phyloP scores from a whole-genome alignment of 2,797 vertebrate genomes.

The Gila robusta region DNA sequence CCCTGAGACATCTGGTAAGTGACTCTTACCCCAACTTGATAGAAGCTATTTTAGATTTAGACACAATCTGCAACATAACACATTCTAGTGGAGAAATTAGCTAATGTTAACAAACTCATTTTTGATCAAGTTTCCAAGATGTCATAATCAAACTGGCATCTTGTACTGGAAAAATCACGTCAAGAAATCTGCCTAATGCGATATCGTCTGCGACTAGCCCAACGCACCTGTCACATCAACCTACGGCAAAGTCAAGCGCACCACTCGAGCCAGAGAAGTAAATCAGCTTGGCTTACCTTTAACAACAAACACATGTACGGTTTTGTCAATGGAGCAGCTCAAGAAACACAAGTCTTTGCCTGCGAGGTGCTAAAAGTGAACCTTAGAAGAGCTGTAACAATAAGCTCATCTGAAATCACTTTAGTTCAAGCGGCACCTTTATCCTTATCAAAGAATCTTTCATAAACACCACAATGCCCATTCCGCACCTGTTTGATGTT shows the following conservation, averaged over 20 bases:
- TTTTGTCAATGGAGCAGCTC: conserved; percentile 69
- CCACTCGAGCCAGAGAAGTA: conserved; percentile 64
- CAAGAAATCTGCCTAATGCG: conserved; percentile 16
- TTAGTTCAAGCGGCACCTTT: conserved; percentile 75
- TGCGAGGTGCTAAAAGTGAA: conserved; percentile 73
- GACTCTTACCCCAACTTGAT: not conserved
- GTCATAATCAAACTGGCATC: not conserved
- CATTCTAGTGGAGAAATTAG: not conserved
- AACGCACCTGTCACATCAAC: conserved; percentile 51
- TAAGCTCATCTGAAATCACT: conserved; percentile 80
- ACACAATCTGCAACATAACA: not conserved
- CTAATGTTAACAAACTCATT: not conserved
- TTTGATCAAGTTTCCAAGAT: not conserved
- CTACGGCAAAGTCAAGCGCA: conserved; percentile 52
- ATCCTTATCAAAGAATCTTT: conserved; percentile 82
- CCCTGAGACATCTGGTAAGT: not conserved
- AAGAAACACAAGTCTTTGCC: conserved; percentile 65
- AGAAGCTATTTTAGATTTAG: conserved; percentile 16
- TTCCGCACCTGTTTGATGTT: conserved; percentile 89
- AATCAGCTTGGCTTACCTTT: conserved; percentile 76
- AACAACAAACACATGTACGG: conserved; percentile 71
- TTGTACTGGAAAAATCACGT: conserved; percentile 20
- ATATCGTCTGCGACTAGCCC: conserved; percentile 19
- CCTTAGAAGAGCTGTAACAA: conserved; percentile 78
- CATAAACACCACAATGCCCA: conserved; percentile 84